These are phyloP conservation scores for Limnephilus lunatus DNA, from an alignment of 2,888 invertebrate species.

Conservation along the genomic window DNA sequence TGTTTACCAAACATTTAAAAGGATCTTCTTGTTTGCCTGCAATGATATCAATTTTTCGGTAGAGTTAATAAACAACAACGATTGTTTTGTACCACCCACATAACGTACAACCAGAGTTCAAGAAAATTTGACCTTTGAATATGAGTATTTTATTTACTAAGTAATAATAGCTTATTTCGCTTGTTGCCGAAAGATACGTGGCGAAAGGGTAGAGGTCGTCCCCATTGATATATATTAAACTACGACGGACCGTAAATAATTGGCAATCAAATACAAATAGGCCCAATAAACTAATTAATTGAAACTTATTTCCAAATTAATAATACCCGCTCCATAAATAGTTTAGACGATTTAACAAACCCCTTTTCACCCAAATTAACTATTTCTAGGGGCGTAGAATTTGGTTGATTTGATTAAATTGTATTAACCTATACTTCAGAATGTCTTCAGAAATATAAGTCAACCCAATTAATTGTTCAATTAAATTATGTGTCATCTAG, in stretches of 20 bases:
- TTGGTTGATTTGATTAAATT: too few relatives aligned
- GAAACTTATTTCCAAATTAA: not conserved
- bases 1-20: too few relatives aligned
- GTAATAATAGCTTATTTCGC: not conserved
- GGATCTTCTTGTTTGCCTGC: too few relatives aligned
- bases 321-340: not conserved
- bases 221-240: not conserved
- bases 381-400: too few relatives aligned
- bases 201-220: not conserved
- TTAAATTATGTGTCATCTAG: too few relatives aligned
- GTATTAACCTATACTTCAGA: too few relatives aligned
- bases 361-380: not conserved
- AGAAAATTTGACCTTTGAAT: not conserved
- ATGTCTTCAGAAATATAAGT: too few relatives aligned
- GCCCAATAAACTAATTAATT: not conserved
- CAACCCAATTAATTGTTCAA: too few relatives aligned
- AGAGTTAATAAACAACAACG: not conserved
- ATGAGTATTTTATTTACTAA: not conserved
- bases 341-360: not conserved
- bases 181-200: conserved; percentile 1
- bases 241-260: not conserved
- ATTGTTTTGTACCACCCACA: not conserved
- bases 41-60: too few relatives aligned
- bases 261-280: not conserved
- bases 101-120: not conserved